phyloP scores from a whole-genome alignment of 2,113 vertebrate species.

The Nothobranchius kuhntae region DNA sequence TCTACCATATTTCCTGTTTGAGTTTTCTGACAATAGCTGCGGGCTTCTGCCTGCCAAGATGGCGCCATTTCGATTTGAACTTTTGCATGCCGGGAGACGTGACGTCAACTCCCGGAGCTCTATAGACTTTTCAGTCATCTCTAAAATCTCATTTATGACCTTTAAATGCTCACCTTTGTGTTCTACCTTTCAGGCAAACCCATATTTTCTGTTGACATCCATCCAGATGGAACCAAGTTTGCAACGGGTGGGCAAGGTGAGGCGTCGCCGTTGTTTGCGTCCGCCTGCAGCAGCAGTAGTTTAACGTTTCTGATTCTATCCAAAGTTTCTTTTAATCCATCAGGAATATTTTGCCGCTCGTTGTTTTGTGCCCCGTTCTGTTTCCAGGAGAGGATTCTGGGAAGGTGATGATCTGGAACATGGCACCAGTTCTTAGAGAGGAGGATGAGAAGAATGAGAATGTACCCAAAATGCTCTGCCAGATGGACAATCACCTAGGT shows the following conservation, averaged over 20 bases:
- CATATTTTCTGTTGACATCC: slow-evolving; percentile 98
- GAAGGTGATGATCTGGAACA: slow-evolving; percentile 99
- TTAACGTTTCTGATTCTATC: not conserved
- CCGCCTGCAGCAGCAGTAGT: not conserved
- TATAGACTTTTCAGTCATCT: not conserved
- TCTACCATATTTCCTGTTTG: too few species aligned
- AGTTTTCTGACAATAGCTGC: too few species aligned
- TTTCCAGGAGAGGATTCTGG: slow-evolving; percentile 96
- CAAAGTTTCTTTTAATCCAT: too few species aligned
- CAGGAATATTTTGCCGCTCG: too few species aligned
- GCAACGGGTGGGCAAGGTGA: slow-evolving; percentile 96
- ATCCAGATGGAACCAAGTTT: slow-evolving; percentile 98
- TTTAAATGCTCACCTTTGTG: slow-evolving; percentile 4
- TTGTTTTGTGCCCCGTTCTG: not conserved
- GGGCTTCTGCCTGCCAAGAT: too few species aligned
- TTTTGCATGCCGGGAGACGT: too few species aligned
- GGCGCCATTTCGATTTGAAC: too few species aligned
- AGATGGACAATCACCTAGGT: slow-evolving; percentile 99
- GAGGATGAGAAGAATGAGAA: slow-evolving; percentile 98
- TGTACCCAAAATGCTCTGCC: slow-evolving; percentile 98
- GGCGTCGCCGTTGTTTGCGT: not conserved
- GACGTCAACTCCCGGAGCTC: too few species aligned
- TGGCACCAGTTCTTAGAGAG: slow-evolving; percentile 95
- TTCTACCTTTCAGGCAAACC: slow-evolving; percentile 87
- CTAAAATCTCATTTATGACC: not conserved